Conservation (phyloP, 2,113 vertebrate species). For the Vidua chalybeata region DNA sequence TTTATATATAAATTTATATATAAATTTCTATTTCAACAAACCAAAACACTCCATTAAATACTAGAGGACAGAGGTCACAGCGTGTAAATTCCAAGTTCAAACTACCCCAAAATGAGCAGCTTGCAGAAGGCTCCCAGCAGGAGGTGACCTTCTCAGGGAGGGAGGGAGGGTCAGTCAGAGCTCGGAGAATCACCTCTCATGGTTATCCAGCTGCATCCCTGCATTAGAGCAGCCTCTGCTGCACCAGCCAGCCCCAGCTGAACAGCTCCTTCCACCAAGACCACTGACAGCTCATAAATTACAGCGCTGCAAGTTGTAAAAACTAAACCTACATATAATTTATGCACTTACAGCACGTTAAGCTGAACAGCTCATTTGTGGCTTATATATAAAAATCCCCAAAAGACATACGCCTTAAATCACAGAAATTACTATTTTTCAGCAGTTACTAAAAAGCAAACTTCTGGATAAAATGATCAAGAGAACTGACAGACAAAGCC, state of each 20-base stretch:
- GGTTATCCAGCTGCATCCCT: neutral
- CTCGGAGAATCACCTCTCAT: neutral
- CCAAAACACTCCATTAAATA: neutral
- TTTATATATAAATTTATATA: too few relatives aligned
- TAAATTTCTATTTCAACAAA: neutral
- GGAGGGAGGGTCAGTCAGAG: neutral
- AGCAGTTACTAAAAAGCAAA: neutral
- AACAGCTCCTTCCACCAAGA: neutral
- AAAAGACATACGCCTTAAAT: neutral
- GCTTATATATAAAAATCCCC: neutral
- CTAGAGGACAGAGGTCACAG: neutral
- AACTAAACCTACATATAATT: neutral
- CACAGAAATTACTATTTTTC: neutral
- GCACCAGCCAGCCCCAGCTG: neutral
- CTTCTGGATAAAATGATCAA: neutral
- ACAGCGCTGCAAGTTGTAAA: neutral
- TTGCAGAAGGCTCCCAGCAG: neutral
- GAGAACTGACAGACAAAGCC: neutral
- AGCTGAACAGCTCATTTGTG: neutral
- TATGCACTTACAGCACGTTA: neutral
- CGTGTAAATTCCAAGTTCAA: neutral
- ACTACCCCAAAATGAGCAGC: neutral
- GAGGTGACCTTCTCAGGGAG: neutral
- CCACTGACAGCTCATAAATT: slow-evolving; percentile 34
- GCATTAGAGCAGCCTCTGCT: neutral